A percentile compares a stretch with the other conserved stretches of the same genome.
Evolutionary conservation across 2,113 vertebrate genomes (phyloP).

Genomic region (Spilogale gracilis): DNA sequence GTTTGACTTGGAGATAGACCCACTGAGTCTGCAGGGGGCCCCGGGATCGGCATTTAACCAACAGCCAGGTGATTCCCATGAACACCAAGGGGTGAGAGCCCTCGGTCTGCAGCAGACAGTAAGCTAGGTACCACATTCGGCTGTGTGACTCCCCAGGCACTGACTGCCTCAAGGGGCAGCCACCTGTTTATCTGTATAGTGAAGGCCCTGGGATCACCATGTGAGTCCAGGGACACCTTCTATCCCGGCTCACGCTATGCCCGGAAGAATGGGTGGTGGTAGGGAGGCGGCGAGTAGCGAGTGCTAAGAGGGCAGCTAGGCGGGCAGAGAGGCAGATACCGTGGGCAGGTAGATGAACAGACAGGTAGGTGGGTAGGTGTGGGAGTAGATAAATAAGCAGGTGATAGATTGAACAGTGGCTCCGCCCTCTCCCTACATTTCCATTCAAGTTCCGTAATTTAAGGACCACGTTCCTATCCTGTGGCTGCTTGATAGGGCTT

Average conservation of each 20-base stretch:
- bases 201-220: not conserved
- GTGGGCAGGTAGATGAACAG: too few relatives aligned
- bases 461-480: not conserved
- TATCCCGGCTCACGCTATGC: not conserved
- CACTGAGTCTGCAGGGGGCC: not conserved
- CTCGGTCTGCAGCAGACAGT: not conserved
- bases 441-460: not conserved
- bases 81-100: fast-evolving
- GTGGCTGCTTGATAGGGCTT: not conserved
- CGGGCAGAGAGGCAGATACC: too few relatives aligned
- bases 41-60: not conserved
- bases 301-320: fast-evolving
- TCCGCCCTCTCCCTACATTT: not conserved
- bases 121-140: fast-evolving
- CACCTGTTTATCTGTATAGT: fast-evolving
- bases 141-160: fast-evolving
- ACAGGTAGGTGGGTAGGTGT: not conserved
- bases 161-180: fast-evolving
- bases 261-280: fast-evolving
- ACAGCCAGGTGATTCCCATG: fast-evolving
- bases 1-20: fast-evolving
- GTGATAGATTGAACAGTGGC: not conserved
- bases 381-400: not conserved
- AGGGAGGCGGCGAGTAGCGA: not conserved
- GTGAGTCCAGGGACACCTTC: fast-evolving